Evolutionary conservation across 1,140 invertebrate genomes (phyloP), one percentile per base, ranked within the genome.

Genomic region (Acromyrmex heyeri): DNA sequence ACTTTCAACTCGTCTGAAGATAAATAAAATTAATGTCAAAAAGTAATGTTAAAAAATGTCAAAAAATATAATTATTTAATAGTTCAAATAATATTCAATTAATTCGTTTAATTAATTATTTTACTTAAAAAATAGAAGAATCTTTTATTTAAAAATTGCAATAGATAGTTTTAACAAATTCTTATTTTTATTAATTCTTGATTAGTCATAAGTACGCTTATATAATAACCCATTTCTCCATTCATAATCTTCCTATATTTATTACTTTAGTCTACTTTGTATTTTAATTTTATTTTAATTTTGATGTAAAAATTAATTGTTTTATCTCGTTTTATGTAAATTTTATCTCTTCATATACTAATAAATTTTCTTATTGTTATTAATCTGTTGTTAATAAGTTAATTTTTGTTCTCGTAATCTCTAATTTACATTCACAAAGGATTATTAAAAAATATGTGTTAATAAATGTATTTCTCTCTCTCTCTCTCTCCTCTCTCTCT

Each of bases 401-500:
- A 38, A 81, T 14, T 38, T 44, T 24, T 34, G n/a, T 27, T 70
- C 5, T 44, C 14, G 38, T 30, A 30, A 27, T 27, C 24, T 81
- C n/a, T 24, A 14, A 48, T 59, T 82, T 81, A 44, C 12, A 1
- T 38, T 81, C 16, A 61, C 16, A 18, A 10, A 30, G 24, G 24
- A 70, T 79, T 55, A 59, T 59, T 69, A 72, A 82, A 72, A 82
- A 72, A 82, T 57, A 2, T 59, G 10, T 59, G 10, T 27, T 69
- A 55, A 79, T 81, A 73, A 61, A 82, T 73, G 34, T 34, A 30
- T 53, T 59, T 48, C 14, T 48, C 14, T 73, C 27, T 30, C 27
- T 30, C 27, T 30, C 27, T 30, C 27, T 30, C 27, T 30, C 27
- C 27, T 30, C 27, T 30, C 27, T 30, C 27, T 30, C 27, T 30